phyloP scores from a whole-genome alignment of 2,888 invertebrate species.

The Machimus atricapillus region DNA sequence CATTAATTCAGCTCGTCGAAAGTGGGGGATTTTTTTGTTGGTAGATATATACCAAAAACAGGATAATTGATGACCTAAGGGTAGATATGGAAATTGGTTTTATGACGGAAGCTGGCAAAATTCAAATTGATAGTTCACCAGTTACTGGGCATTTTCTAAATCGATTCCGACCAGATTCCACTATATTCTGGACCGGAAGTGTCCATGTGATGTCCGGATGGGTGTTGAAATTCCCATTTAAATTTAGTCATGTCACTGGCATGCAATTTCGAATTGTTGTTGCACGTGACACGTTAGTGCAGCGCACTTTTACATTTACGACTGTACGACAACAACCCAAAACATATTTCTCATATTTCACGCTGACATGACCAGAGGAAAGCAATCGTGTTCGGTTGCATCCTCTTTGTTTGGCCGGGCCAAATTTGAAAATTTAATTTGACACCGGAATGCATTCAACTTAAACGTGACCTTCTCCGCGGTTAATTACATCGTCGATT shows the following conservation, averaged over 20 bases:
- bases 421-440: not conserved
- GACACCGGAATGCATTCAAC: not conserved
- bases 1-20: not conserved
- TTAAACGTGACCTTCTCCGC: not conserved
- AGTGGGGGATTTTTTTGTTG: not conserved
- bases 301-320: not conserved
- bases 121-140: not conserved
- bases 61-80: not conserved
- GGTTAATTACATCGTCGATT: not conserved
- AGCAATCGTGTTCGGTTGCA: not conserved
- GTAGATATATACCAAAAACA: not conserved
- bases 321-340: not conserved
- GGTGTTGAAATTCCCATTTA: not conserved
- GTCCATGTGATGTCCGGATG: not conserved
- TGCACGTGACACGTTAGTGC: not conserved
- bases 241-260: not conserved
- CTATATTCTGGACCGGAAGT: not conserved
- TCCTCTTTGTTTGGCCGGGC: not conserved
- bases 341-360: not conserved
- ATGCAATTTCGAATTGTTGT: not conserved
- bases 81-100: not conserved
- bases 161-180: not conserved
- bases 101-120: not conserved
- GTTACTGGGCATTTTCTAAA: not conserved
- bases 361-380: not conserved